Evolutionary conservation across 2,113 vertebrate species (phyloP).

Genomic region (Origma solitaria): DNA sequence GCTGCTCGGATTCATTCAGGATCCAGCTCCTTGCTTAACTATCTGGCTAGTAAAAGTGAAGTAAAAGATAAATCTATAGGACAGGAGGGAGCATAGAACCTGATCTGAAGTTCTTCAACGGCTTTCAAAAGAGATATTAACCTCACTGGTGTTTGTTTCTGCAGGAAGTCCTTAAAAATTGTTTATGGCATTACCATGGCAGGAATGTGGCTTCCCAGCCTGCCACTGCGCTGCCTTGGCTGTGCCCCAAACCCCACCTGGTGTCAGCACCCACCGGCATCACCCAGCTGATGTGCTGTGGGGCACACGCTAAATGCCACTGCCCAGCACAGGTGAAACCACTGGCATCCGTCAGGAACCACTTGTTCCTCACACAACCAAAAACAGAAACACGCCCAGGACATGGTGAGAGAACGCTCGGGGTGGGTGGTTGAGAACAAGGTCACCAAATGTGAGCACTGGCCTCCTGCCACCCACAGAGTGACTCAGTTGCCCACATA

Average conservation of each 20-base stretch:
- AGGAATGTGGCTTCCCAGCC: neutral
- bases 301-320: rapidly evolving
- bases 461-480: rapidly evolving
- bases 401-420: rapidly evolving
- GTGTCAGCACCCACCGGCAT: neutral
- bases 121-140: neutral
- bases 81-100: neutral
- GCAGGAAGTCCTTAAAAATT: neutral
- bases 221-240: neutral
- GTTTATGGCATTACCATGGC: rapidly evolving
- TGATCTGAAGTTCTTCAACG: neutral
- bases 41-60: neutral
- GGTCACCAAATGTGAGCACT: neutral
- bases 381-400: neutral
- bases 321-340: neutral
- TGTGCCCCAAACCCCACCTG: neutral
- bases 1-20: neutral
- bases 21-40: neutral
- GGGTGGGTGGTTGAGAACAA: neutral
- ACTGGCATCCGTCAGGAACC: rapidly evolving
- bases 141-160: neutral
- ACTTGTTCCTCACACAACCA: neutral
- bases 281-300: rapidly evolving
- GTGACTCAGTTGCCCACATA: neutral
- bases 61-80: neutral